phyloP scores from a whole-genome alignment of 2,888 invertebrate species.

The Panopea generosa region DNA sequence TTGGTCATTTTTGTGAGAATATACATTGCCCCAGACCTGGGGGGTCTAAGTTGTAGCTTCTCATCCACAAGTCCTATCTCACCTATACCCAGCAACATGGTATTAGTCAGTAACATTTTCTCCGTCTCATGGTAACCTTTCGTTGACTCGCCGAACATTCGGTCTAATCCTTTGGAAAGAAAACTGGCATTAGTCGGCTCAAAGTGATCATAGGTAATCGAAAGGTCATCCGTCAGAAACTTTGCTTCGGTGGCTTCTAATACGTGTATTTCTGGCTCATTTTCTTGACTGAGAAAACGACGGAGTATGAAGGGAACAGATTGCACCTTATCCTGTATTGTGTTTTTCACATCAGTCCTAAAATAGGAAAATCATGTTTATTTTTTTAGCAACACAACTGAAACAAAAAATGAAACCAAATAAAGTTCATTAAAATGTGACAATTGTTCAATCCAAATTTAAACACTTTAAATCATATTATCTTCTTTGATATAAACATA shows the following conservation, averaged over 20 bases:
- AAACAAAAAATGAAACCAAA: background rate
- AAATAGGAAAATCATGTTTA: background rate
- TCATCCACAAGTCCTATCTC: conserved; percentile 89
- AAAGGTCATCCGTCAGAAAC: conserved; percentile 89
- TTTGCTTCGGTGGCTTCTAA: conserved; percentile 90
- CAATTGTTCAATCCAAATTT: too few relatives aligned
- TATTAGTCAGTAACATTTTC: conserved; percentile 93
- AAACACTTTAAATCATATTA: too few relatives aligned
- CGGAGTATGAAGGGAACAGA: conserved; percentile 91
- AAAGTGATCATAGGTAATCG: conserved; percentile 93
- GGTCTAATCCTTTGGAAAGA: conserved; percentile 93
- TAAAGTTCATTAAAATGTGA: too few relatives aligned
- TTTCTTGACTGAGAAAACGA: conserved; percentile 23
- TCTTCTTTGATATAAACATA: too few relatives aligned
- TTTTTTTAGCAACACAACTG: background rate
- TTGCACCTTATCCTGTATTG: conserved; percentile 92
- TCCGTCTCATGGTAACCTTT: conserved; percentile 95
- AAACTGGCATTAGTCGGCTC: conserved; percentile 91
- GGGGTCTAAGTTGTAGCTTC: conserved; percentile 89
- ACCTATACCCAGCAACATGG: conserved; percentile 92
- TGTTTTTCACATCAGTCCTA: conserved; percentile 91
- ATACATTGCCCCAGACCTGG: conserved; percentile 90
- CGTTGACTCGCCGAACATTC: conserved; percentile 92
- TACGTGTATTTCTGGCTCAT: conserved; percentile 89
- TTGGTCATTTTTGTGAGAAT: conserved; percentile 93